These are phyloP conservation scores for Eupeodes latifasciatus DNA, from an alignment of 2,888 invertebrate genomes.

Conservation along the genomic window DNA sequence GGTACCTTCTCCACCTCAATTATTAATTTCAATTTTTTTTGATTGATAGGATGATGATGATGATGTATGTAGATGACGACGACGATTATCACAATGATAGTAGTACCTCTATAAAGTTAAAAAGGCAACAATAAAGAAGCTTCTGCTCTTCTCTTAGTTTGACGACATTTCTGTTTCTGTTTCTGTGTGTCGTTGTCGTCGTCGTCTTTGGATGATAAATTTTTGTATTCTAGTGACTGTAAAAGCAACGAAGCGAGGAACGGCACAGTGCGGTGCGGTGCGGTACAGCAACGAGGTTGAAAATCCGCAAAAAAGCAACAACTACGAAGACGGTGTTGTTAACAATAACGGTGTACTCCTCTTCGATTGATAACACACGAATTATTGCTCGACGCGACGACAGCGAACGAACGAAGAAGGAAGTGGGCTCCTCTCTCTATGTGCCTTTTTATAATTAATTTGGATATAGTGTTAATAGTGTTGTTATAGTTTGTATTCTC, in stretches of 20 bases:
- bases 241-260: constrained; percentile 21
- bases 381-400: constrained; percentile 58
- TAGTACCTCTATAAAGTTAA: constrained; percentile 39
- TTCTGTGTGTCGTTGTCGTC: background rate
- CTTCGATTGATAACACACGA: constrained; percentile 74
- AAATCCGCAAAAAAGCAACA: constrained; percentile 39
- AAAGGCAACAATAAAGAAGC: constrained; percentile 71
- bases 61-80: constrained; percentile 60
- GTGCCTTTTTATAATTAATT: constrained; percentile 43
- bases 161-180: constrained; percentile 54
- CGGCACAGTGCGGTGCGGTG: background rate
- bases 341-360: constrained; percentile 63
- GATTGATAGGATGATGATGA: constrained; percentile 75
- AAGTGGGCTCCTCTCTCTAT: constrained; percentile 62
- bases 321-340: constrained; percentile 55
- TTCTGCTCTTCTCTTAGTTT: constrained; percentile 68
- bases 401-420: constrained; percentile 63
- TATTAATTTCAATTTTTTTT: constrained; percentile 75
- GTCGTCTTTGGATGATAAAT: constrained; percentile 66
- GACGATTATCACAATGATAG: constrained; percentile 66
- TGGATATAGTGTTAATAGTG: constrained; percentile 69
- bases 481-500: constrained; percentile 44
- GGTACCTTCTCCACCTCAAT: constrained; percentile 66
- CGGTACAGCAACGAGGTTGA: constrained; percentile 32
- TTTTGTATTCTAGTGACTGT: constrained; percentile 34